Evolutionary conservation across 2,888 invertebrate genomes (phyloP), one percentile per base, ranked within the genome.

Genomic region (Drosophila buzzatii): DNA sequence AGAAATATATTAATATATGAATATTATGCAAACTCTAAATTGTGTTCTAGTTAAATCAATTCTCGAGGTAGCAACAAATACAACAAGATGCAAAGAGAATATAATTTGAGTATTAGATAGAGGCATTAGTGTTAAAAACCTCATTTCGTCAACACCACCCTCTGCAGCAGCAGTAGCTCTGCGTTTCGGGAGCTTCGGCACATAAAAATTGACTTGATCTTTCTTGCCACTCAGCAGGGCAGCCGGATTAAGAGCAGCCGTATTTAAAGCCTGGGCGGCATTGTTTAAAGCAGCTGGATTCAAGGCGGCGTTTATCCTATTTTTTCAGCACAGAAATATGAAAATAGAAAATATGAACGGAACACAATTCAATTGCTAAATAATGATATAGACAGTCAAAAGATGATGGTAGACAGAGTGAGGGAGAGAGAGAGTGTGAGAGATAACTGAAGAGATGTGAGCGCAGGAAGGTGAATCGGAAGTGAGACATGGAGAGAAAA

Each of bases 201-300:
- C 82, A 89, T 91, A 91, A 79, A 91, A 91, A 85, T 82, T 88
- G 64, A 91, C 81, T 77, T 89, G 88, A 81, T 91, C 91, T 90
- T 91, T 91, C 83, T 91, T 91, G 70, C 88, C 83, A 57, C 91
- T 86, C 53, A 90, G 83, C 64, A 90, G 74, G 62, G 90, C 62
- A 73, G 90, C 90, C 58, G 90, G 90, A 81, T 90, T 90, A 76
- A 90, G 90, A 47, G 91, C 90, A 70, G 90, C 90, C 45, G 90
- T 85, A 74, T 90, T 90, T 57, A 90, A 81, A 33, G 90, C 90
- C 79, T 90, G 90, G 41, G 90, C 90, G 73, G 90, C 90, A 81
- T 87, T 90, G 77, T 90, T 90, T 70, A 90, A 81, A 73, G 90
- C 89, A 70, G 85, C 79, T 71, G 90, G 90, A 70, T 90, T 90